Evolutionary conservation across 2,113 vertebrate species (phyloP), one percentile per base, ranked within the genome.

Genomic region (Galbula dea): DNA sequence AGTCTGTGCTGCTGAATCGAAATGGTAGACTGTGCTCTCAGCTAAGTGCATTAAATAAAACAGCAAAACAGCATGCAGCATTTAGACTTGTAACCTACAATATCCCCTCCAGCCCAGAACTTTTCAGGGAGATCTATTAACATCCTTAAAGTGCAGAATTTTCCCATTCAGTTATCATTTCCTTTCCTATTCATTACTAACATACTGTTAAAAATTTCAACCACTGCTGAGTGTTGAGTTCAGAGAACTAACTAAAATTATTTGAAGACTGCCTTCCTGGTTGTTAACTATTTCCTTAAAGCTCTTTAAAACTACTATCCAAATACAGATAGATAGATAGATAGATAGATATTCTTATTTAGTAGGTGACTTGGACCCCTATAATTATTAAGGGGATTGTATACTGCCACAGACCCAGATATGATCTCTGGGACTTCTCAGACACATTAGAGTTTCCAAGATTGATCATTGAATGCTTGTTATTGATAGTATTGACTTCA

Each of bases 31-130:
- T 51, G 54, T 68, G 58, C 46, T 92, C 58, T 69, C 81, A 5
- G 30, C 80, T 92, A 75, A 95, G 54, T 89, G 74, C 71, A 69
- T 85, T 86, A 87, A 94, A 58, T n/a, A 90, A 90, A 92, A 73
- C 66, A 94, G 83, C 49, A 18, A 89, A 92, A 90, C 81, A 93
- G 77, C 81, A 90, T 66, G 86, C 49, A 82, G 71, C 37, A 66
- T 90, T 96, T 82, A 92, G 30, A 54, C 37, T 82, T 36, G 62
- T 21, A 93, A 67, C 34, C 66, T 69, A 79, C 66, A 75, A 75
- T 93, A 83, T 91, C 24, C 61, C 30, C 43, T 84, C 74, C 71
- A 87, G 45, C 41, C 34, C 57, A 66, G 83, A 94, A 87, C 49
- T 77, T 90, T 90, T 89, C 78, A 82, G 41, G 16, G 49, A 86